Conservation (phyloP, 2,888 invertebrate genomes). For the Orchestes rusci region DNA sequence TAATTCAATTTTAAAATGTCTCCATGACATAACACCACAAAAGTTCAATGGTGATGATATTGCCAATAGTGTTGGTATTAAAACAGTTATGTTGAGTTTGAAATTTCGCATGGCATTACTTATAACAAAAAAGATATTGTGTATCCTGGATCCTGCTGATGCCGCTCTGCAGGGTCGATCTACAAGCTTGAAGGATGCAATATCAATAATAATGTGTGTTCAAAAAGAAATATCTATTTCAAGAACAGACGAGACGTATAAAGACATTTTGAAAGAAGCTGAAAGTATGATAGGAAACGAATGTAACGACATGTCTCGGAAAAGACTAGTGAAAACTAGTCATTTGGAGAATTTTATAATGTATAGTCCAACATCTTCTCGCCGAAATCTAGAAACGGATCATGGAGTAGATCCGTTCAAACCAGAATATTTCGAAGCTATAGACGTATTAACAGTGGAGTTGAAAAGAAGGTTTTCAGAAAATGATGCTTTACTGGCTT, state of each 20-base stretch:
- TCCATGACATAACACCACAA: too few species aligned
- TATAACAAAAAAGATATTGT: slow-evolving; percentile 5
- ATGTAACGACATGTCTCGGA: not conserved
- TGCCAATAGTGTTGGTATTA: slow-evolving; percentile 7
- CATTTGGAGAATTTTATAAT: not conserved
- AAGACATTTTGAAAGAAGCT: slow-evolving; percentile 1
- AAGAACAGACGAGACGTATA: slow-evolving; percentile 8
- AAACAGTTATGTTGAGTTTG: slow-evolving; percentile 3
- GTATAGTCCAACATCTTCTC: slow-evolving; percentile 1
- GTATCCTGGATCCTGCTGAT: slow-evolving; percentile 6
- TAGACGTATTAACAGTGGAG: slow-evolving; percentile 6
- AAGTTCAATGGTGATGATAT: slow-evolving; percentile 2
- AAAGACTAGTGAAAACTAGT: too few species aligned
- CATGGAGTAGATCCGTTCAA: not conserved
- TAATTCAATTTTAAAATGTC: slow-evolving; percentile 5
- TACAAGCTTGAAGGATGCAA: slow-evolving; percentile 5
- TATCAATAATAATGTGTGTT: slow-evolving; percentile 4
- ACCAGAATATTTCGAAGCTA: slow-evolving; percentile 1
- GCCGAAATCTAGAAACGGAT: slow-evolving; percentile 4
- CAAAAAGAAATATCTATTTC: slow-evolving; percentile 4
- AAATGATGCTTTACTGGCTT: slow-evolving; percentile 1
- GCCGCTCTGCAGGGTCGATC: slow-evolving; percentile 4
- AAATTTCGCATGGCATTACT: slow-evolving; percentile 6
- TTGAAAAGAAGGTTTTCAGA: slow-evolving; percentile 6
- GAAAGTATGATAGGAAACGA: not conserved